These are phyloP conservation scores for Chionomys nivalis DNA, from an alignment of 2,113 vertebrate genomes.

Conservation along the genomic window DNA sequence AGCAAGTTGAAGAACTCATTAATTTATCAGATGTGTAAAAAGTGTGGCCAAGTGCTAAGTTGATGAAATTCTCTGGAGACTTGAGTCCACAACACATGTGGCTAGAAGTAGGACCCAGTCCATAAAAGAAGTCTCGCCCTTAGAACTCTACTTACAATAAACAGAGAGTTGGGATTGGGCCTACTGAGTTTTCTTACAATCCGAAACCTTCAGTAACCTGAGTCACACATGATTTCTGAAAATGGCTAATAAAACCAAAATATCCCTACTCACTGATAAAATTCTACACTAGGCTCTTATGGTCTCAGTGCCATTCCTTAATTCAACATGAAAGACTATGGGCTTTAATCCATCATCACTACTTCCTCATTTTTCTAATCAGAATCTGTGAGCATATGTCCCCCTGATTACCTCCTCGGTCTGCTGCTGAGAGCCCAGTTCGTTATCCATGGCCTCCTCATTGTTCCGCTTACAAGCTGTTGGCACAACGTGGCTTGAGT, in stretches of 20 bases:
- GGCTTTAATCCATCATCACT: background rate
- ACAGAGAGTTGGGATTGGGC: background rate
- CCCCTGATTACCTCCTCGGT: slow-evolving; percentile 76
- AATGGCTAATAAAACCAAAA: slow-evolving; percentile 11
- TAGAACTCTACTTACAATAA: slow-evolving; percentile 24
- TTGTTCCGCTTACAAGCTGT: slow-evolving; percentile 73
- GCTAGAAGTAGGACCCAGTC: background rate
- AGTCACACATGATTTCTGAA: background rate
- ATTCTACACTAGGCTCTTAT: background rate
- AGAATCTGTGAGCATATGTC: background rate
- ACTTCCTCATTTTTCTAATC: slow-evolving; percentile 17
- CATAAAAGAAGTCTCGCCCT: background rate
- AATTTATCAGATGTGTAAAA: slow-evolving; percentile 6
- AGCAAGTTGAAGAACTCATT: slow-evolving; percentile 2
- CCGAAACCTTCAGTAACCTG: background rate
- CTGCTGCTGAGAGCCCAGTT: slow-evolving; percentile 65
- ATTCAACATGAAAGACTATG: slow-evolving; percentile 36
- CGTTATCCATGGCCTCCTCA: slow-evolving; percentile 72
- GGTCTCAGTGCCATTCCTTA: slow-evolving; percentile 15
- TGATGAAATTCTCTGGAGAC: slow-evolving; percentile 27
- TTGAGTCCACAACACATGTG: background rate
- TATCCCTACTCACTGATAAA: background rate
- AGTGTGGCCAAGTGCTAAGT: background rate
- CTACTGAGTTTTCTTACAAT: background rate
- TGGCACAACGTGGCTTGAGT: slow-evolving; percentile 62